Conservation (phyloP, 2,888 invertebrate species). For the Phyllotreta striolata region DNA sequence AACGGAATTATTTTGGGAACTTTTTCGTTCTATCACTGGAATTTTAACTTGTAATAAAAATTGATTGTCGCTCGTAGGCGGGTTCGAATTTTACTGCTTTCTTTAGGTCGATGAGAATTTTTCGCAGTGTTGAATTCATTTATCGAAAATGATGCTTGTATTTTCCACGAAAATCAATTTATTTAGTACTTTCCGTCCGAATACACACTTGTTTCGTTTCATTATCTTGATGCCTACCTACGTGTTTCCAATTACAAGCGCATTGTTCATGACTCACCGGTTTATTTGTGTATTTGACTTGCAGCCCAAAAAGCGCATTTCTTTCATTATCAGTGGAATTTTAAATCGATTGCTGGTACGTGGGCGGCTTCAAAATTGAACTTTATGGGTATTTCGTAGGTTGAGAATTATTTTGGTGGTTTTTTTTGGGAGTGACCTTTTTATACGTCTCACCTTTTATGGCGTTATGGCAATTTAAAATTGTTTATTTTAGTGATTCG, state of each 20-base stretch:
- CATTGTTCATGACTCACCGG: too few relatives aligned
- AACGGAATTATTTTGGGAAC: constrained; percentile 10
- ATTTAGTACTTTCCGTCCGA: too few relatives aligned
- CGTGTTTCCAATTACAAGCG: too few relatives aligned
- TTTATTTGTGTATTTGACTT: too few relatives aligned
- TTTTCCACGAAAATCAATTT: too few relatives aligned
- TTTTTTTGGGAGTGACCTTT: constrained; percentile 22
- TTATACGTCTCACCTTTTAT: constrained; percentile 18
- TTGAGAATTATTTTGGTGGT: constrained; percentile 2
- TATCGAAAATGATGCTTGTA: too few relatives aligned
- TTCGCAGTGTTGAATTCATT: neutral
- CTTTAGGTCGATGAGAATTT: constrained; percentile 17
- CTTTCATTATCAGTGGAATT: constrained; percentile 17
- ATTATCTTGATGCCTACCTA: too few relatives aligned
- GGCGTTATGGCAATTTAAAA: constrained; percentile 25
- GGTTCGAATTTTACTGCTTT: constrained; percentile 12
- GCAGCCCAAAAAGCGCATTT: neutral
- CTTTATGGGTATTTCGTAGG: constrained; percentile 14
- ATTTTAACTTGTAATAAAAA: constrained; percentile 24
- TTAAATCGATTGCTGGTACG: constrained; percentile 9
- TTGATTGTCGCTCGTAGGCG: constrained; percentile 17
- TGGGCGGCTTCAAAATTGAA: constrained; percentile 11
- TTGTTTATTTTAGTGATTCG: constrained; percentile 26
- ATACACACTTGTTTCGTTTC: too few relatives aligned
- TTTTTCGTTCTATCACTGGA: constrained; percentile 25